Base-by-base conservation (phyloP, 2,797 vertebrate genomes). In the Chanos chanos region DNA sequence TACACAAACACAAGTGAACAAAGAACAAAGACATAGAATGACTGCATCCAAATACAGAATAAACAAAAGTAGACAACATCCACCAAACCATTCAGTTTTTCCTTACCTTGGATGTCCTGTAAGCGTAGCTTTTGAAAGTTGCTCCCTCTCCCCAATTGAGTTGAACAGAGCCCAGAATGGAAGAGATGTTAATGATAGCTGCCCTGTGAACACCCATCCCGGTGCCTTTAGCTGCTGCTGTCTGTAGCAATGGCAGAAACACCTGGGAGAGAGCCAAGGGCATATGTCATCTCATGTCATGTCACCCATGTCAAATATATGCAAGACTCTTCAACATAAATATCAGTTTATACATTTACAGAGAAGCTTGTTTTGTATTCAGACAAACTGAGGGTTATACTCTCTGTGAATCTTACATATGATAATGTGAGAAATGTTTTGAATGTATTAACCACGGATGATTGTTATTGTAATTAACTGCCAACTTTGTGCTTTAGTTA, bases 101-200 rank as follows among this genome's bases (percentile, higher is more conserved):
- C 18, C 50, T 64, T 15, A 87, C 85, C 86, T 89, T 90, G 5
- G 85, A 86, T 66, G 73, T 80, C 59, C 83, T 72, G 74, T 88
- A 89, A 1, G 81, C 65, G 1, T 86, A 85, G 53, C 47, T 66
- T 60, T 73, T 80, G 24, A 75, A 70, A 45, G 24, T 0, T 50
- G 64, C 67, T 0, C 15, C 53, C 13, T 81, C 6, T 24, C 75
- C 71, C 47, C 73, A 64, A 66, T 80, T 81, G 0, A 77, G 65
- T 44, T 84, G 59, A 56, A 85, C 77, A 33, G 85, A 88, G 43
- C 82, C 85, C 6, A 84, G 68, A 0, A 75, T 7, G 2, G 84
- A 89, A 6, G 86, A 89, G 55, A 90, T 70, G 4, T 89, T 88
- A 64, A 87, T 75, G 13, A 85, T 79, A 1, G 86, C 81, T 9